phyloP scores from a whole-genome alignment of 2,113 vertebrate genomes.

The Eurypyga helias region DNA sequence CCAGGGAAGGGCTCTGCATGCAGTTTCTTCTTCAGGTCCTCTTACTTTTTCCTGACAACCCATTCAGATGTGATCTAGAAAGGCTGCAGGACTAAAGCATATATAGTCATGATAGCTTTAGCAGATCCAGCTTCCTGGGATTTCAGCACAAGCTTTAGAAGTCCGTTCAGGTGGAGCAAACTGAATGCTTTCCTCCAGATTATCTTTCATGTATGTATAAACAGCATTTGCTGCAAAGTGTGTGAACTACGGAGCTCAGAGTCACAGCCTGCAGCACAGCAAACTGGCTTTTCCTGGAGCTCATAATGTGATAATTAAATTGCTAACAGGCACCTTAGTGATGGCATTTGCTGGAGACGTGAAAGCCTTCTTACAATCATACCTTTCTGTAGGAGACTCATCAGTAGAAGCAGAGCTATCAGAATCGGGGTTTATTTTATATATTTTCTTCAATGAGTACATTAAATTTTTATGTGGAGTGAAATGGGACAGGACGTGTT shows the following conservation, averaged over 20 bases:
- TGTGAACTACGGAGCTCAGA: slow-evolving; percentile 78
- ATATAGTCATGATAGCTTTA: neutral
- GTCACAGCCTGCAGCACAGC: slow-evolving; percentile 86
- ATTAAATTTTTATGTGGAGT: slow-evolving; percentile 91
- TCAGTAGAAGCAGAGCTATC: slow-evolving; percentile 65
- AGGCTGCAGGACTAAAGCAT: neutral
- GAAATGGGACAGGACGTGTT: slow-evolving; percentile 88
- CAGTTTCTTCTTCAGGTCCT: neutral
- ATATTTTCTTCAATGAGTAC: slow-evolving; percentile 80
- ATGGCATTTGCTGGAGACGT: slow-evolving; percentile 80
- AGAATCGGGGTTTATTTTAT: neutral
- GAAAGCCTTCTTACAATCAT: slow-evolving; percentile 73
- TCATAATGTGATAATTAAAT: slow-evolving; percentile 99
- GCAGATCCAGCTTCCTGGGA: neutral
- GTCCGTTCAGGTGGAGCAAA: neutral
- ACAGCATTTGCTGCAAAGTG: slow-evolving; percentile 76
- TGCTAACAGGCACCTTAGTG: slow-evolving; percentile 92
- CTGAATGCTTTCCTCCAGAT: neutral
- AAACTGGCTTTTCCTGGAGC: slow-evolving; percentile 87
- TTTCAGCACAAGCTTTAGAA: neutral
- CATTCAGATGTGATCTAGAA: neutral
- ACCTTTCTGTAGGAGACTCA: slow-evolving; percentile 76
- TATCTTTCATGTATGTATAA: slow-evolving; percentile 60
- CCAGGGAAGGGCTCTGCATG: neutral
- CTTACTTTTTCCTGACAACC: neutral